These are phyloP conservation scores for Labeo rohita DNA, from an alignment of 2,113 vertebrate genomes.

Conservation along the genomic window DNA sequence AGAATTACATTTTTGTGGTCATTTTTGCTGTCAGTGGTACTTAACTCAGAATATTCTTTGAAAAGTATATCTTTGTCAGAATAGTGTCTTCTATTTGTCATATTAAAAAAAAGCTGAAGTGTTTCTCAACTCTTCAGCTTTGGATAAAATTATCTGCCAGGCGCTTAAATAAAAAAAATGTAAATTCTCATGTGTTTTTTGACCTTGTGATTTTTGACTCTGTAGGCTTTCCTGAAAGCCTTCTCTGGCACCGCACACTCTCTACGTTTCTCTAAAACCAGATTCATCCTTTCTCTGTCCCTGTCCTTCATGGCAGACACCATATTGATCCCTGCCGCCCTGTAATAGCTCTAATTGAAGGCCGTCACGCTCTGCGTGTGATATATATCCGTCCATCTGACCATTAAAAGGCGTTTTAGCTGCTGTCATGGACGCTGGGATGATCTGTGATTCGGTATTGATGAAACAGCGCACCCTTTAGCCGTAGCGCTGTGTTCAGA, in stretches of 20 bases:
- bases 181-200: background rate
- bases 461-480: conserved; percentile 29
- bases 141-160: background rate
- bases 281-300: conserved; percentile 7
- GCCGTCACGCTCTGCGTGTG: conserved; percentile 21
- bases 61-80: background rate
- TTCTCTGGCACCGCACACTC: background rate
- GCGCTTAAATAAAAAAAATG: background rate
- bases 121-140: background rate
- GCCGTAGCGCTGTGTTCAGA: conserved; percentile 6
- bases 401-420: conserved; percentile 33
- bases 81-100: background rate
- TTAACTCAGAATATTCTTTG: background rate
- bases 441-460: conserved; percentile 32
- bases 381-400: conserved; percentile 26
- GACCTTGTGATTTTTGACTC: background rate
- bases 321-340: conserved; percentile 41
- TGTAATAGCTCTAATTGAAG: conserved; percentile 44
- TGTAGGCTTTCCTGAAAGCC: background rate
- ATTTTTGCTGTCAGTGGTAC: background rate
- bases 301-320: conserved; percentile 32
- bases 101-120: background rate
- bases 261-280: background rate
- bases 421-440: conserved; percentile 20
- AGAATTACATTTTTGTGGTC: too few relatives aligned